Base-by-base conservation (phyloP, 2,113 vertebrate species). In the Notothenia rossii region DNA sequence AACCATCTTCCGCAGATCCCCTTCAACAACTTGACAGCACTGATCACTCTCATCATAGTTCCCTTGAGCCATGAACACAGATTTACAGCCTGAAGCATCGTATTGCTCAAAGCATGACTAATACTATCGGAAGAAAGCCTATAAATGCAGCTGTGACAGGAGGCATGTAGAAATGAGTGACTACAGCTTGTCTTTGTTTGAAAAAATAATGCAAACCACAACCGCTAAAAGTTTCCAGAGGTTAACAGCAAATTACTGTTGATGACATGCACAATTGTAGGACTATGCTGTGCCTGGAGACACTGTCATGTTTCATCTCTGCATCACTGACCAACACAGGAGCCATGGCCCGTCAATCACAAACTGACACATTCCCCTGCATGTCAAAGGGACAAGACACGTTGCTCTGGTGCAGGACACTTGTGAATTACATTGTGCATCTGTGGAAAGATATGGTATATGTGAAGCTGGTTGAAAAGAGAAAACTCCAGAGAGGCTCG, bases 1-100 rank as follows among this genome's bases (percentile, higher is more conserved):
- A 63, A 84, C 75, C 72, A 10, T 82, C 82, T 82, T 85, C 79
- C 50, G 90, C 82, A 84, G 86, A 89, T 87, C 82, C 82, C 72
- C 84, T 77, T 68, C 82, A 81, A 72, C 79, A 40, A 56, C 82
- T 75, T 86, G 84, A 90, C 91, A 89, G 81, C 78, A 53, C 80
- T 82, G 83, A 91, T 91, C 91, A 72, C 14, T 72, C 54, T 87
- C 89, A 79, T 90, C 81, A 82, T 79, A 56, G 9, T 77, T 70
- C 50, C 79, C 72, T 73, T 25, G 17, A 59, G 89, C 46, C 7
- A 53, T 22, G 51, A 33, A 50, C 53, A 43, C 50, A 63, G 81
- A 86, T 84, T 87, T 59, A 63, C 43, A 10, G 76, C 88, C 84
- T n/a, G 0, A 4, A 81, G 88, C 77, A 64, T 72, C 82, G 20